Evolutionary conservation across 2,113 vertebrate species (phyloP).

Genomic region (Vireo altiloquus): DNA sequence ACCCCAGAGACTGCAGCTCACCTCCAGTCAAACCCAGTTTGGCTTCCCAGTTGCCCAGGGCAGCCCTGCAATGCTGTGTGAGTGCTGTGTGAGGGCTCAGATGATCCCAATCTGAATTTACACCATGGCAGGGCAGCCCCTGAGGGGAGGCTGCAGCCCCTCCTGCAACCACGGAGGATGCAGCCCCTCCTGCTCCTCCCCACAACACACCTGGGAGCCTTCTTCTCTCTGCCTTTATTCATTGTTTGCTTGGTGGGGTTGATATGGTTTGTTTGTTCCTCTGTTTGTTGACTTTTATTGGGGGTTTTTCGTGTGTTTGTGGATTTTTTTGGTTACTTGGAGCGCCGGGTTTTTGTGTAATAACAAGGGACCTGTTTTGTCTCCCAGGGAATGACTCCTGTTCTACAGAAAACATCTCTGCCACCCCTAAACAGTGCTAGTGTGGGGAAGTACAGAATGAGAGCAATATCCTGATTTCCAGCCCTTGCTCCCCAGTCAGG

Average conservation of each 20-base stretch:
- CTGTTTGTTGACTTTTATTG: neutral
- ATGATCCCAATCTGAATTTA: rapidly evolving
- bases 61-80: no score
- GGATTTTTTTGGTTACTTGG: no score
- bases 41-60: rapidly evolving
- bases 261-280: neutral
- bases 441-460: rapidly evolving
- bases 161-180: no score
- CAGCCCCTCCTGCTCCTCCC: no score
- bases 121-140: no score
- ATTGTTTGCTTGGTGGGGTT: no score
- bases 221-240: no score
- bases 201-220: neutral
- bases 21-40: neutral
- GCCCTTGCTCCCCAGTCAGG: neutral
- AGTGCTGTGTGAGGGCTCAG: no score
- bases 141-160: no score
- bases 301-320: neutral
- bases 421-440: neutral
- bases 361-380: neutral
- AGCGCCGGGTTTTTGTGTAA: neutral
- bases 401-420: neutral
- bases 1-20: neutral
- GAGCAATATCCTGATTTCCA: neutral
- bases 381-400: neutral